Percentiles rank a stretch among this genome's conserved stretches.
Conservation (phyloP, 1,140 invertebrate genomes). For the Drosophila micromelanica region DNA sequence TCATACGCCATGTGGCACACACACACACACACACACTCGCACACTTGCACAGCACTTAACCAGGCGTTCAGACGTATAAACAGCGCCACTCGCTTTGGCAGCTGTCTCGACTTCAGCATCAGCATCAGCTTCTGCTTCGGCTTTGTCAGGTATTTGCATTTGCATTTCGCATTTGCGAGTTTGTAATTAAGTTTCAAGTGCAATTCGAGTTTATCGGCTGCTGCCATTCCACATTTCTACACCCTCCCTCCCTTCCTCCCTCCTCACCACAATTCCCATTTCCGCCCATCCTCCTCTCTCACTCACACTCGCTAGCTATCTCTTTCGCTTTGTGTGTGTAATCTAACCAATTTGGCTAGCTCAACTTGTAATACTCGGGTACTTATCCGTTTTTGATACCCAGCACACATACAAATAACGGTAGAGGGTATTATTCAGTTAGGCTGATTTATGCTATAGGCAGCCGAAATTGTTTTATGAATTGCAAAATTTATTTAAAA, state of each 20-base stretch:
- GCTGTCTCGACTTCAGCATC: slow-evolving; percentile 15
- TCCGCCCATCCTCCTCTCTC: background rate
- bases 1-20: slow-evolving; percentile 58
- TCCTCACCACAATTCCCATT: background rate
- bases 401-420: background rate
- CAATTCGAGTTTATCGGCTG: slow-evolving; percentile 71
- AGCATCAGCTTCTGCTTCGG: slow-evolving; percentile 27
- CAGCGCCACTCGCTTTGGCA: slow-evolving; percentile 26
- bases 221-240: slow-evolving; percentile 32
- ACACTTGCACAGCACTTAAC: slow-evolving; percentile 37
- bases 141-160: slow-evolving; percentile 59
- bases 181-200: slow-evolving; percentile 80
- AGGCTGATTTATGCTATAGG: no score
- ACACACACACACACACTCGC: slow-evolving; percentile 4
- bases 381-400: slow-evolving; percentile 32
- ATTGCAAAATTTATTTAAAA: no score
- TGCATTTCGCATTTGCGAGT: slow-evolving; percentile 68
- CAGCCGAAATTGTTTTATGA: no score
- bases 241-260: background rate
- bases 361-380: slow-evolving; percentile 42
- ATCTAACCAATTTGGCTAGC: slow-evolving; percentile 46
- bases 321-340: slow-evolving; percentile 30
- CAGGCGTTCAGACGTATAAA: slow-evolving; percentile 54
- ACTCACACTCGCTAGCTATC: background rate
- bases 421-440: background rate